These are phyloP conservation scores for Ciconia maguari DNA, from an alignment of 2,113 vertebrate species.

Conservation along the genomic window DNA sequence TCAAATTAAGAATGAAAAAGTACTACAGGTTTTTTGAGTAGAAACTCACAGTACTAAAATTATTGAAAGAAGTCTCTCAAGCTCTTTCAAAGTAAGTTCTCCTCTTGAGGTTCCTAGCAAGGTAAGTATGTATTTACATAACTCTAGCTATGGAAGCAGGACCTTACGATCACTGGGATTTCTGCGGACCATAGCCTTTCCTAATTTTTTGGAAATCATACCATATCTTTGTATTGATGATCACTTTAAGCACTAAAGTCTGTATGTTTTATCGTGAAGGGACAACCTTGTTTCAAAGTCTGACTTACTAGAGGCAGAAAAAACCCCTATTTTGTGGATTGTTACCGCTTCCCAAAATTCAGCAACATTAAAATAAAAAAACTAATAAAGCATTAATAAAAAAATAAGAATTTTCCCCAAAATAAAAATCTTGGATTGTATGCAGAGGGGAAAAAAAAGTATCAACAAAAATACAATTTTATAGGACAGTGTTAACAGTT, in stretches of 20 bases:
- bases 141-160: not conserved
- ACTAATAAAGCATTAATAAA: not conserved
- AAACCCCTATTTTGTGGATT: not conserved
- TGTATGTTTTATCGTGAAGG: not conserved
- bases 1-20: not conserved
- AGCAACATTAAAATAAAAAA: not conserved
- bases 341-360: not conserved
- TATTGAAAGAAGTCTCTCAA: not conserved
- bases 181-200: not conserved
- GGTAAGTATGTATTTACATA: accelerated
- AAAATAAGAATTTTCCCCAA: not conserved
- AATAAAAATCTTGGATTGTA: not conserved
- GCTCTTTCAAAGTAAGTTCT: not conserved
- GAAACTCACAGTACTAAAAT: not conserved
- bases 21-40: not conserved
- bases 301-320: not conserved
- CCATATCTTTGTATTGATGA: not conserved
- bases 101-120: not conserved
- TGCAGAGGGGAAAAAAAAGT: too few species aligned
- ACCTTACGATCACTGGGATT: not conserved
- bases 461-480: not conserved
- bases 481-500: not conserved
- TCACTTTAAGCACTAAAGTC: not conserved
- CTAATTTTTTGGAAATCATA: not conserved
- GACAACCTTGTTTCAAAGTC: not conserved